A percentile compares a stretch with the other conserved stretches of the same genome.
These are phyloP conservation scores for Tachina grossa DNA, from an alignment of 2,888 invertebrate species.

Conservation along the genomic window DNA sequence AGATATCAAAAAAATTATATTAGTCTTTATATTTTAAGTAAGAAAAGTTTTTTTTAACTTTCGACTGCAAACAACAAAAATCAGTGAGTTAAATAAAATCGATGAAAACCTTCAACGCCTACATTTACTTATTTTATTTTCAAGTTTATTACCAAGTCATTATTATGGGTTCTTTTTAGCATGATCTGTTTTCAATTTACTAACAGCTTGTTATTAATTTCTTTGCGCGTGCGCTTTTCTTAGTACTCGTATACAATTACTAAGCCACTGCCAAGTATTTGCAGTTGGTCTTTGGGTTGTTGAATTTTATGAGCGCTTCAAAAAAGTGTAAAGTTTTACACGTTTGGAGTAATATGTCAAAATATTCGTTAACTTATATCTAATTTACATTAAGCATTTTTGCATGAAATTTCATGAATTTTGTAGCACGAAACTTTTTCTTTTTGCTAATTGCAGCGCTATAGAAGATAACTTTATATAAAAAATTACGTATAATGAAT, in stretches of 20 bases:
- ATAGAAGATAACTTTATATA: too few relatives aligned
- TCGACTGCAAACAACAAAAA: neutral
- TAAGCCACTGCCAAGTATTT: constrained; percentile 17
- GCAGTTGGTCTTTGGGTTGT: neutral
- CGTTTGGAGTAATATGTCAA: too few relatives aligned
- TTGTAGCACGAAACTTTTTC: too few relatives aligned
- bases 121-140: constrained; percentile 13
- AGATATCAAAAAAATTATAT: constrained; percentile 27
- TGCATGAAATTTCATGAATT: too few relatives aligned
- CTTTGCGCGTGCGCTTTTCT: constrained; percentile 37
- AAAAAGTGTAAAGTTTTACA: neutral
- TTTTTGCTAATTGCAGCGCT: too few relatives aligned
- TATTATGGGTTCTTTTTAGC: constrained; percentile 40
- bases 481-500: too few relatives aligned
- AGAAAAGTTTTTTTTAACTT: neutral
- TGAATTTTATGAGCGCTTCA: neutral
- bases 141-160: neutral
- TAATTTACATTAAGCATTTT: too few relatives aligned
- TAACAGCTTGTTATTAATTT: neutral
- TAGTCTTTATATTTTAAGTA: neutral
- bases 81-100: too few relatives aligned
- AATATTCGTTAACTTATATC: too few relatives aligned
- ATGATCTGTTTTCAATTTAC: constrained; percentile 9
- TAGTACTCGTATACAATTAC: constrained; percentile 48
- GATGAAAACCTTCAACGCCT: constrained; percentile 12